Percentiles rank a stretch among this genome's conserved stretches.
phyloP scores from a whole-genome alignment of 1,140 invertebrate species.

The Zaprionus davidi region DNA sequence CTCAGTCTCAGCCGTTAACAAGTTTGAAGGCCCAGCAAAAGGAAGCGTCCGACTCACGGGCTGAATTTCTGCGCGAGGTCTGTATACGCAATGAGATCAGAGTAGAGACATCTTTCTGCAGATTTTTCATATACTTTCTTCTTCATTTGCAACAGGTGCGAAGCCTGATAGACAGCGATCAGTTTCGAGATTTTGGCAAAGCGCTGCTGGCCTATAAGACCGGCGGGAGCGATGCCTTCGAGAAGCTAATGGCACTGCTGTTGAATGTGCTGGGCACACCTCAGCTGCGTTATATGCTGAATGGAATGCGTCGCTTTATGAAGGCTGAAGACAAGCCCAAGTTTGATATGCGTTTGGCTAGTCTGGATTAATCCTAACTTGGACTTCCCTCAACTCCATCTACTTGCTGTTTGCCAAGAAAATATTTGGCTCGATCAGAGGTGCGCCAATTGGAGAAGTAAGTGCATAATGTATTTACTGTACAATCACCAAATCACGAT shows the following conservation, averaged over 20 bases:
- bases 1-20: neutral
- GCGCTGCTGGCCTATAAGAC: constrained; percentile 87
- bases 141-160: constrained; percentile 55
- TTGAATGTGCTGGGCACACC: constrained; percentile 85
- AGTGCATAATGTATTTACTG: neutral
- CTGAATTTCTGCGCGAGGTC: constrained; percentile 75
- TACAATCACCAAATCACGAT: too few relatives aligned
- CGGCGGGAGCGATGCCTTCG: constrained; percentile 85
- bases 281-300: constrained; percentile 86
- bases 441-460: neutral
- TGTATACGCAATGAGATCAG: neutral
- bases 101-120: neutral
- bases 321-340: constrained; percentile 85
- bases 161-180: constrained; percentile 82
- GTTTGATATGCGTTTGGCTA: constrained; percentile 83
- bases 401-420: too few relatives aligned
- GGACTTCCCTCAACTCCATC: too few relatives aligned
- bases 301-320: constrained; percentile 87
- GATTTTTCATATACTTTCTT: neutral
- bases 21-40: constrained; percentile 19
- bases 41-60: constrained; percentile 64
- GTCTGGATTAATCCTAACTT: neutral
- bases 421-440: neutral
- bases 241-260: constrained; percentile 85
- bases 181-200: constrained; percentile 87